Evolutionary conservation across 2,797 vertebrate genomes (phyloP).

Genomic region (Peromyscus eremicus): DNA sequence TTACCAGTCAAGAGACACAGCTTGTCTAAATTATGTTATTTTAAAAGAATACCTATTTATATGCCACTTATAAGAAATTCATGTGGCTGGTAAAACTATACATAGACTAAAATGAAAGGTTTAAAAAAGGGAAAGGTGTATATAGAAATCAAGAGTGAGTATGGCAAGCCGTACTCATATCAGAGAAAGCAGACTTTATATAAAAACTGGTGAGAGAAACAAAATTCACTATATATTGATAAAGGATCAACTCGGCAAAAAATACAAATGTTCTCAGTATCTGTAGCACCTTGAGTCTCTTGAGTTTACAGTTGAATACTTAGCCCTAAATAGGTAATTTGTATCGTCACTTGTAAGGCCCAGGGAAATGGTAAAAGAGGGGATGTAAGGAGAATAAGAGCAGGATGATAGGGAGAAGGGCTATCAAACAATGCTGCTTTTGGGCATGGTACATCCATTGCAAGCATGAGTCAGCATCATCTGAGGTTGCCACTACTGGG

Average conservation of each 20-base stretch:
- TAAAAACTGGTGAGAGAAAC: neutral
- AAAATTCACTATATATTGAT: neutral
- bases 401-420: neutral
- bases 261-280: neutral
- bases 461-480: neutral
- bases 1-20: neutral
- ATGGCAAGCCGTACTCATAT: neutral
- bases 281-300: neutral
- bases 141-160: neutral
- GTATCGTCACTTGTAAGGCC: too few relatives aligned
- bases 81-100: neutral
- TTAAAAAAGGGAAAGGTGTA: neutral
- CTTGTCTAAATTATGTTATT: neutral
- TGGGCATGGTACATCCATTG: neutral
- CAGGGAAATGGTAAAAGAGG: neutral
- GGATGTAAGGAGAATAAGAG: neutral
- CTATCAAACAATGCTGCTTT: neutral
- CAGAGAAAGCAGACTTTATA: neutral
- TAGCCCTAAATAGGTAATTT: neutral
- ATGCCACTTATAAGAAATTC: neutral
- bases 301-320: neutral
- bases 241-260: neutral
- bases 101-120: neutral
- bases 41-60: neutral
- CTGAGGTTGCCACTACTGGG: too few relatives aligned